Evolutionary conservation across 2,113 vertebrate species (phyloP), one percentile per base, ranked within the genome.

Genomic region (Galbula dea): DNA sequence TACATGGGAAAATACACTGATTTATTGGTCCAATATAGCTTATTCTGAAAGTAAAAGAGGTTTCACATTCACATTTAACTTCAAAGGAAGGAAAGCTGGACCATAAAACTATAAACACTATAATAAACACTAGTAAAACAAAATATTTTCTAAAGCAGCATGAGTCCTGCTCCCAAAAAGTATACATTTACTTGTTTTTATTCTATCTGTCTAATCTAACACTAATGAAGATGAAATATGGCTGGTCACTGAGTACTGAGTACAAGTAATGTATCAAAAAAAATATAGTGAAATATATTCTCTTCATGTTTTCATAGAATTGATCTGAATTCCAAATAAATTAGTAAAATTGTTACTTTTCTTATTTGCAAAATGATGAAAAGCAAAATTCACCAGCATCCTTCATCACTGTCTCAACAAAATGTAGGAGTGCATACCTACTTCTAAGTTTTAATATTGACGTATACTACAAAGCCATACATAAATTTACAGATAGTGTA

Each of bases 1-100:
- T 85, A 24, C 10, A 7, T 1, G 0, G 54, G 71, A 89, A 89
- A 91, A 89, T 74, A 21, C 17, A 34, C 10, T 61, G 72, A 95
- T 83, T 89, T 95, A 91, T 83, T 86, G 19, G 18, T 86, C 36
- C 39, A 22, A 29, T 65, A 55, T 46, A 80, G 23, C 39, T 80
- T 82, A 51, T 20, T 18, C 52, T 94, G 46, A 91, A 91, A 94
- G 68, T 5, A 90, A 93, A 87, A 94, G 24, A 15, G 76, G 55
- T 74, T 83, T 89, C 36, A n/a, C n/a, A n/a, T n/a, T n/a, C 41
- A 81, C 57, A 29, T 96, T 89, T 85, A 27, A 85, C 77, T 82
- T 96, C 82, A 94, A 91, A 91, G 72, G 79, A 80, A 88, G 15
- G 6, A 74, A 86, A 89, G 2, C 30, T 80, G 39, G 63, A 61